Percentiles rank a stretch among this genome's conserved stretches.
Evolutionary conservation across 2,113 vertebrate genomes (phyloP).

Genomic region (Argyrosomus japonicus): DNA sequence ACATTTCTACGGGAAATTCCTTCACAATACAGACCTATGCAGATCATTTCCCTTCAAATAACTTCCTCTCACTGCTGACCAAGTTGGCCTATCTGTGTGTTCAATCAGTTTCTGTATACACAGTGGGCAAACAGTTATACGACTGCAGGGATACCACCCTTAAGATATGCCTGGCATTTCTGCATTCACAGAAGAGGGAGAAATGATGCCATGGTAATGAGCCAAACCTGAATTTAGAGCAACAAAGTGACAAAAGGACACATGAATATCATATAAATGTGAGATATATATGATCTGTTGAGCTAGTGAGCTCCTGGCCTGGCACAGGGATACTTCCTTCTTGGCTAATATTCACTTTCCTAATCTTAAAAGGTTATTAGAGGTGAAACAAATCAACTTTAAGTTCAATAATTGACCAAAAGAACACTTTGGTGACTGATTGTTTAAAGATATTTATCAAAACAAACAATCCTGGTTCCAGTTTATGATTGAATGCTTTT

Average conservation of each 20-base stretch:
- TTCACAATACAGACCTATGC: neutral
- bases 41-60: slow-evolving; percentile 22
- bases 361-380: neutral
- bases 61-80: slow-evolving; percentile 20
- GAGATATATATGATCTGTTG: no score
- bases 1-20: neutral
- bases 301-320: no score
- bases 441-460: neutral
- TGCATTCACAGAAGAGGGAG: neutral
- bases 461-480: neutral
- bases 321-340: neutral
- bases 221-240: neutral
- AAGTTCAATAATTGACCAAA: neutral
- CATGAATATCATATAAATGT: neutral
- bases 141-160: neutral
- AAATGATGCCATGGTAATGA: neutral
- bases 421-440: neutral
- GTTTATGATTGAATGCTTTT: neutral
- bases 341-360: neutral
- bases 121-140: neutral
- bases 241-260: neutral
- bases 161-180: neutral
- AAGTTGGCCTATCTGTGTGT: neutral
- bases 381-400: neutral
- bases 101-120: neutral